phyloP scores from a whole-genome alignment of 2,888 invertebrate species.

The Spodoptera littoralis region DNA sequence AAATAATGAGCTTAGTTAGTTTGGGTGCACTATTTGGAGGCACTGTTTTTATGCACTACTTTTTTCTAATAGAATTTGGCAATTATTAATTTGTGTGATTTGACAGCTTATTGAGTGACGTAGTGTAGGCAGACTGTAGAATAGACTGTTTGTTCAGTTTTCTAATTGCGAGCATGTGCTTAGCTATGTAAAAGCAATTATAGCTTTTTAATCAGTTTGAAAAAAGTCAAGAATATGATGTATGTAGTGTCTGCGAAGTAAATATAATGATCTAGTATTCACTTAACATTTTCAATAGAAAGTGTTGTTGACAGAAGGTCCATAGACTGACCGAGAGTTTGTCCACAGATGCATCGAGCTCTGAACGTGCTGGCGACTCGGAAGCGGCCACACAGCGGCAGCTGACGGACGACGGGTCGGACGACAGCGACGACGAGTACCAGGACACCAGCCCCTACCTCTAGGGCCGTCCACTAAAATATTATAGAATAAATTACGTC shows the following conservation, averaged over 20 bases:
- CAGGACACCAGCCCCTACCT: constrained; percentile 85
- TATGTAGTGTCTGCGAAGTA: too few relatives aligned
- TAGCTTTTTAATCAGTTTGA: too few relatives aligned
- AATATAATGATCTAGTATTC: too few relatives aligned
- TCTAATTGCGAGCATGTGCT: neutral
- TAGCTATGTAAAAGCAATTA: too few relatives aligned
- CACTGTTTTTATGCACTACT: too few relatives aligned
- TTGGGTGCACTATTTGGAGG: too few relatives aligned
- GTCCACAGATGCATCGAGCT: constrained; percentile 83
- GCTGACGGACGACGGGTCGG: constrained; percentile 86
- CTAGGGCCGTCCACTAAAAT: constrained; percentile 70
- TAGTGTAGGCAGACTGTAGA: too few relatives aligned
- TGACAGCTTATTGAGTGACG: too few relatives aligned
- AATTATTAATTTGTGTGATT: too few relatives aligned
- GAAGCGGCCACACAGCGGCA: constrained; percentile 82
- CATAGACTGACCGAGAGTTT: neutral
- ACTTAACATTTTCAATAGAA: neutral
- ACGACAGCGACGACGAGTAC: constrained; percentile 82
- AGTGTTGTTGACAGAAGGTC: neutral
- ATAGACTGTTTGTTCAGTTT: neutral
- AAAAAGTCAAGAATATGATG: too few relatives aligned
- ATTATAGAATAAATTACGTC: constrained; percentile 72
- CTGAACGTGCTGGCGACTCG: constrained; percentile 75
- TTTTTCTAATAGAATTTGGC: too few relatives aligned
- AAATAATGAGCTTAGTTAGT: too few relatives aligned